Percentiles rank a stretch among this genome's conserved stretches.
These are phyloP conservation scores for Platypus cylindrus DNA, from an alignment of 2,888 invertebrate species.

Conservation along the genomic window DNA sequence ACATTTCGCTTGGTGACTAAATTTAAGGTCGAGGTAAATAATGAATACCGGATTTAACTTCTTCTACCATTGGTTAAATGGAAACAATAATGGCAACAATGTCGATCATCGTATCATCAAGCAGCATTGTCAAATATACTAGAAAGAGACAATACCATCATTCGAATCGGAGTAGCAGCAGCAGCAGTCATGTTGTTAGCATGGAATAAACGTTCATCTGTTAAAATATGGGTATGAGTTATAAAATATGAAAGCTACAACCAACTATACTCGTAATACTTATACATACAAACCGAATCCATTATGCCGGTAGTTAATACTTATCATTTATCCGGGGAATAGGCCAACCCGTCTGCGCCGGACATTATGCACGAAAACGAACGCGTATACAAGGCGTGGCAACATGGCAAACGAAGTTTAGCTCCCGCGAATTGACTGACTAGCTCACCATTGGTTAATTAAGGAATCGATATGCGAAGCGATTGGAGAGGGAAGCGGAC, in stretches of 20 bases:
- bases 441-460: conserved; percentile 48
- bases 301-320: no score
- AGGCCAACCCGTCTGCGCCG: no score
- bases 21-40: conserved; percentile 12
- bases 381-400: conserved; percentile 29
- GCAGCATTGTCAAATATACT: conserved; percentile 18
- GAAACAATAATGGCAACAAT: conserved; percentile 25
- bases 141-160: conserved; percentile 16
- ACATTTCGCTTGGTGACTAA: conserved; percentile 16
- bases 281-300: no score
- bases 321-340: no score
- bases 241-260: conserved; percentile 19
- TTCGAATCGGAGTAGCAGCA: no score
- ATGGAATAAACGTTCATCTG: conserved; percentile 15
- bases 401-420: conserved; percentile 40
- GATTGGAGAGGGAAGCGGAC: conserved; percentile 43
- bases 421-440: conserved; percentile 36
- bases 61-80: no score
- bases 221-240: no score
- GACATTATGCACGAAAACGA: no score
- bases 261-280: no score
- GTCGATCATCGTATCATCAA: conserved; percentile 24
- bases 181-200: conserved; percentile 5
- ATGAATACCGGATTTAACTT: conserved; percentile 12
- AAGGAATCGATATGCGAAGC: conserved; percentile 50